Evolutionary conservation across 2,888 invertebrate genomes (phyloP).

Genomic region (Syritta pipiens): DNA sequence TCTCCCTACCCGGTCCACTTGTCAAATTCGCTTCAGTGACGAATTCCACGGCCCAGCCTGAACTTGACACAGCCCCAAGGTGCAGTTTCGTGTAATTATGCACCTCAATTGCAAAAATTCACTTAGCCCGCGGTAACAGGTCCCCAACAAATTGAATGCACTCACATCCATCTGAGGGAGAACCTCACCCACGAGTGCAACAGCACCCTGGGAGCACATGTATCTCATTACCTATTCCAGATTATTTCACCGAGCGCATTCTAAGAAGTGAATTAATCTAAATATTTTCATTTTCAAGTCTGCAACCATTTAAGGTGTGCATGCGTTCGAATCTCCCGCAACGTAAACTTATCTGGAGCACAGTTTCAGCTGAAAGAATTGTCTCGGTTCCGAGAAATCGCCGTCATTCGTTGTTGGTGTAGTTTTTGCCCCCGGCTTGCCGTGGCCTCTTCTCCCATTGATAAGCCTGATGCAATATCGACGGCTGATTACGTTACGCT

Average conservation of each 20-base stretch:
- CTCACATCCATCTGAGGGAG: too few relatives aligned
- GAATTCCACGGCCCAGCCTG: too few relatives aligned
- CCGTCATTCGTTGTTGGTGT: too few relatives aligned
- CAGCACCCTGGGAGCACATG: slow-evolving; percentile 24
- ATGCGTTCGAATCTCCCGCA: slow-evolving; percentile 15
- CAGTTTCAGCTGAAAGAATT: slow-evolving; percentile 55
- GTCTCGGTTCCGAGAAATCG: slow-evolving; percentile 41
- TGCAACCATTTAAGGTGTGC: slow-evolving; percentile 29
- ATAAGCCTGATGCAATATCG: slow-evolving; percentile 67
- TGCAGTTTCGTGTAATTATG: too few relatives aligned
- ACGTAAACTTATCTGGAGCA: slow-evolving; percentile 33
- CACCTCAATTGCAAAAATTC: too few relatives aligned
- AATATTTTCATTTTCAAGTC: slow-evolving; percentile 1
- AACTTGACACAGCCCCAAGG: too few relatives aligned
- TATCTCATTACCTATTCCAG: slow-evolving; percentile 23
- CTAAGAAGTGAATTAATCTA: slow-evolving; percentile 31
- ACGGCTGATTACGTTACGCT: slow-evolving; percentile 53
- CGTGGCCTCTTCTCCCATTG: slow-evolving; percentile 45
- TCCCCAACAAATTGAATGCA: too few relatives aligned
- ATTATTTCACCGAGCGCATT: slow-evolving; percentile 9
- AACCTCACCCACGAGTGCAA: neutral
- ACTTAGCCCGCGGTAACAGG: too few relatives aligned
- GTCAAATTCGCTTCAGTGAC: too few relatives aligned
- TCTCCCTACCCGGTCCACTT: too few relatives aligned
- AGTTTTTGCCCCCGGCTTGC: slow-evolving; percentile 15